Evolutionary conservation across 2,113 vertebrate species (phyloP).

Genomic region (Actenoides hombroni): DNA sequence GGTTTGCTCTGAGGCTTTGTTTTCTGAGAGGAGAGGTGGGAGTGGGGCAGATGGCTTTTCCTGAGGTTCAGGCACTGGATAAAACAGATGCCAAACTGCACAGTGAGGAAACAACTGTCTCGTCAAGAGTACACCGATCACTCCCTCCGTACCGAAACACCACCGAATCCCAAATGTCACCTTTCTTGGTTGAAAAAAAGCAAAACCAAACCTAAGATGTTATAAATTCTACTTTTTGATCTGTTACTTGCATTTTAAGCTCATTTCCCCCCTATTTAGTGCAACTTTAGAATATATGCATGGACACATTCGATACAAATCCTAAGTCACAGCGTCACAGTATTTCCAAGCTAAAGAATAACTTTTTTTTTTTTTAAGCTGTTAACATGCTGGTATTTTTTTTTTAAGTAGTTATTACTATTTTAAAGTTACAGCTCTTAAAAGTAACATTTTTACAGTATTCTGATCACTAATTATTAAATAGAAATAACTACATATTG

Average conservation of each 20-base stretch:
- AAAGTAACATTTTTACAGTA: conserved; percentile 39
- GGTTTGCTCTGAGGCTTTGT: not conserved
- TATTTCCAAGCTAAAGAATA: not conserved
- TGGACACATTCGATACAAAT: conserved; percentile 28
- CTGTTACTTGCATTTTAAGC: conserved; percentile 5
- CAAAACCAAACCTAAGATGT: not conserved
- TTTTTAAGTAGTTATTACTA: not conserved
- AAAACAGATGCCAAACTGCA: not conserved
- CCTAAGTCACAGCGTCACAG: conserved; percentile 31
- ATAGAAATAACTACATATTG: conserved; percentile 27
- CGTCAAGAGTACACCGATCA: not conserved
- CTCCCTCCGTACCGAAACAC: not conserved
- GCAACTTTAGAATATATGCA: conserved; percentile 38
- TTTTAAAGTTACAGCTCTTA: not conserved
- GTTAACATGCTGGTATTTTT: conserved; percentile 45
- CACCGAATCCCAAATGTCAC: not conserved
- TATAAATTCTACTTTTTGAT: not conserved
- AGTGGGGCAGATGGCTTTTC: not conserved
- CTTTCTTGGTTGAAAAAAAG: not conserved
- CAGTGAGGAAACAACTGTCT: not conserved
- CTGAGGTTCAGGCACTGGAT: not conserved
- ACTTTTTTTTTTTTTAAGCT: not conserved
- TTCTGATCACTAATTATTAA: conserved; percentile 9
- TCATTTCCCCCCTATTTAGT: not conserved
- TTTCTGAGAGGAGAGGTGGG: not conserved